A percentile compares a stretch with the other conserved stretches of the same genome.
phyloP scores from a whole-genome alignment of 2,797 vertebrate species.

The Falco novaeseelandiae region DNA sequence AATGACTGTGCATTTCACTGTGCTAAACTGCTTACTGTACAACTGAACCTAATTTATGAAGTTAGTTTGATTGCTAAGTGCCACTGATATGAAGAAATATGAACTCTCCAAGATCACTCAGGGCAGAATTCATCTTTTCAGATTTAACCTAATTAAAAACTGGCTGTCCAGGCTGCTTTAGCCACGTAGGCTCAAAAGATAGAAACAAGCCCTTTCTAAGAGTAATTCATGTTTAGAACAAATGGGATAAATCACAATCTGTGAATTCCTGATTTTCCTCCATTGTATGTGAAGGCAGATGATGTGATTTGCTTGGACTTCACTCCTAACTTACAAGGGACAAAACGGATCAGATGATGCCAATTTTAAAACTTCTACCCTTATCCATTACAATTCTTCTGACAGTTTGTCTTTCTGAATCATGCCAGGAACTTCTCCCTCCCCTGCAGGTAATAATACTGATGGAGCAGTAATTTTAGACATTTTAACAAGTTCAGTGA shows the following conservation, averaged over 20 bases:
- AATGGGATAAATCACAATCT: not conserved
- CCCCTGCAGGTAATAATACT: conserved; percentile 16
- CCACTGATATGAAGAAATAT: not conserved
- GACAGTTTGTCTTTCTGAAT: not conserved
- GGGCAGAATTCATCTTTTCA: not conserved
- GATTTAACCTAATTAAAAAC: not conserved
- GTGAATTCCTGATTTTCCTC: not conserved
- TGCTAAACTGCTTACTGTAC: not conserved
- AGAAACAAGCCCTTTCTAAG: not conserved
- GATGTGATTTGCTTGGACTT: not conserved
- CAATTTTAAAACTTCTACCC: not conserved
- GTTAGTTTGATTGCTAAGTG: not conserved
- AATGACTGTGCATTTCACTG: not conserved
- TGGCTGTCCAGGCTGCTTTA: not conserved
- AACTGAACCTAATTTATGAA: not conserved
- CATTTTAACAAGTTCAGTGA: conserved; percentile 30
- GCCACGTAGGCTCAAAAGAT: not conserved
- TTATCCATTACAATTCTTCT: not conserved
- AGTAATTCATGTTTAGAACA: not conserved
- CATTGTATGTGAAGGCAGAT: not conserved
- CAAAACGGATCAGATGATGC: not conserved
- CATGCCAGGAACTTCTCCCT: not conserved
- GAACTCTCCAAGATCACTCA: not conserved
- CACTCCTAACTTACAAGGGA: not conserved
- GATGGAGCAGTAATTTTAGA: not conserved